Conservation (phyloP, 2,797 vertebrate genomes). For the Crossoptilon crossoptilon region DNA sequence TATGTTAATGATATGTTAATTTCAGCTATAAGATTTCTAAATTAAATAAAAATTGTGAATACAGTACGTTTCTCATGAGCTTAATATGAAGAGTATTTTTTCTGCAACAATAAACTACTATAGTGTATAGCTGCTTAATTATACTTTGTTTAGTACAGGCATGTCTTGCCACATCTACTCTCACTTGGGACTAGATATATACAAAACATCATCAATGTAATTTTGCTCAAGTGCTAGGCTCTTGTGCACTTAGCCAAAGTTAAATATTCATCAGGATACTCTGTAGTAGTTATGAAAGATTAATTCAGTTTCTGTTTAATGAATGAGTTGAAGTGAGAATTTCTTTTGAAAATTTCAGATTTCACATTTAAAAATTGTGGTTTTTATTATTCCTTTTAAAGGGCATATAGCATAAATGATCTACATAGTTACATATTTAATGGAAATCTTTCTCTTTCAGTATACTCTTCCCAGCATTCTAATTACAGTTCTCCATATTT, state of each 20-base stretch:
- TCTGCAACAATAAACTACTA: not conserved
- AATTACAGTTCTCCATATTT: not conserved
- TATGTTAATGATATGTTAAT: not conserved
- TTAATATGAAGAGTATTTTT: not conserved
- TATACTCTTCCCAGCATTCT: not conserved
- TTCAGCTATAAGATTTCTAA: not conserved
- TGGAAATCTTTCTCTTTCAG: not conserved
- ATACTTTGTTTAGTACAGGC: not conserved
- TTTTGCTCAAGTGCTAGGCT: slow-evolving; percentile 1
- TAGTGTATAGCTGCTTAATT: not conserved
- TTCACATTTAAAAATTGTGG: slow-evolving; percentile 17
- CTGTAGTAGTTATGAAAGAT: slow-evolving; percentile 40
- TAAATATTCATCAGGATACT: slow-evolving; percentile 45
- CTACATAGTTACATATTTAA: not conserved
- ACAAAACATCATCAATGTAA: not conserved
- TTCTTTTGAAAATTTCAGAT: slow-evolving; percentile 31
- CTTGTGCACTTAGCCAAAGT: slow-evolving; percentile 18
- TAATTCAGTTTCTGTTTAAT: slow-evolving; percentile 58
- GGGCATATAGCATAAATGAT: not conserved
- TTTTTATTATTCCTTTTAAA: not conserved
- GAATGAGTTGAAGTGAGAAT: not conserved
- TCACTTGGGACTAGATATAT: slow-evolving; percentile 1
- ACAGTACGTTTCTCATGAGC: not conserved
- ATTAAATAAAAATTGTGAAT: not conserved
- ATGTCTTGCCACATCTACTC: not conserved